phyloP scores from a whole-genome alignment of 2,888 invertebrate genomes.

The Acanthosepion pharaonis region DNA sequence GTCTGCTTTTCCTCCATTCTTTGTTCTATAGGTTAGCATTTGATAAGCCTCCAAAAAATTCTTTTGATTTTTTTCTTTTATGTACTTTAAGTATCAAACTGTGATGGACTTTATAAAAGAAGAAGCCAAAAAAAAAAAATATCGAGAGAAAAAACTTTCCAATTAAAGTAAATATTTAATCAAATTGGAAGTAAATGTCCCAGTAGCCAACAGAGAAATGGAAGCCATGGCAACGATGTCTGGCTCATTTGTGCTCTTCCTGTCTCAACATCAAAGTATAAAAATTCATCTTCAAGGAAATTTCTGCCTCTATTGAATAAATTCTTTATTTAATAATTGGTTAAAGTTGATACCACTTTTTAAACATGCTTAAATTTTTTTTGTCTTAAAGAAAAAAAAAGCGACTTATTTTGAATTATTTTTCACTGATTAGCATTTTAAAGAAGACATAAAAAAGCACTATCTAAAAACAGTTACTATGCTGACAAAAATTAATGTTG shows the following conservation, averaged over 20 bases:
- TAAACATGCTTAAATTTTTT: neutral
- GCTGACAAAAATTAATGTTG: too few species aligned
- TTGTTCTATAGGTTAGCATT: neutral
- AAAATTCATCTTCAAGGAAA: neutral
- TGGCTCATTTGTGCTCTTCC: neutral
- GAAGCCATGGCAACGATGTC: too few species aligned
- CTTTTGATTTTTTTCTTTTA: neutral
- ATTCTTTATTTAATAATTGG: neutral
- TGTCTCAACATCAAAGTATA: neutral
- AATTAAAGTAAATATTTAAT: constrained; percentile 33
- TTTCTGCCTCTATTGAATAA: neutral
- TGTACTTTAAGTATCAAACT: constrained; percentile 4
- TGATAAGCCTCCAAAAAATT: neutral
- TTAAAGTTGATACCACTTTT: neutral
- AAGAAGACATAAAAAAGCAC: too few species aligned
- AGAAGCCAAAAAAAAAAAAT: neutral
- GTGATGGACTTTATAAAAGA: neutral
- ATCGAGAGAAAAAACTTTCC: constrained; percentile 82
- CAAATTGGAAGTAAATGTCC: neutral
- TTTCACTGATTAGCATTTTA: too few species aligned
- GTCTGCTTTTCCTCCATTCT: neutral
- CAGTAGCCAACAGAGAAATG: neutral
- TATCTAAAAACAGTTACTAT: too few species aligned
- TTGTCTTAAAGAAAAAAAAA: too few species aligned
- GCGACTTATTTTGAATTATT: too few species aligned